Evolutionary conservation across 1,140 invertebrate genomes (phyloP), one percentile per base, ranked within the genome.

Genomic region (Papilio polyxenes): DNA sequence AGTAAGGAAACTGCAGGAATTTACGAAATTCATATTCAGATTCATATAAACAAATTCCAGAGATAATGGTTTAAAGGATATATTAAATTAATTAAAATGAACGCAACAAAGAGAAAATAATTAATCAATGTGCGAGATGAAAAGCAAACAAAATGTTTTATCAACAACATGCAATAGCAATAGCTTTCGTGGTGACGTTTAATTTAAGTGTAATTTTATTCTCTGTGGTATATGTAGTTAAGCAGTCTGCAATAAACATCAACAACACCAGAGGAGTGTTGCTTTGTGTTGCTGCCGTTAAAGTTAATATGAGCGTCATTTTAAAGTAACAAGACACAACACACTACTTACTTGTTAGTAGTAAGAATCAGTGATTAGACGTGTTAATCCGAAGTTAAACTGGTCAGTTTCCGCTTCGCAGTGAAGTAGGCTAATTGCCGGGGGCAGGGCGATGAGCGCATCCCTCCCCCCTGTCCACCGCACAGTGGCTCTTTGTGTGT

Each of bases 81-180:
- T 9, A 31, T n/a, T 31, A 31, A 65, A 31, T 72, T 72, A 72
- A 72, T 72, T 72, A 15, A 72, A 1, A 37, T 40, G 10, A 72
- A 72, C 65, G 31, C 11, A 31, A 72, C 4, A 2, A 37, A 15
- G 11, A 15, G 65, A 69, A 69, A 69, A 37, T 15, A 15, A 69
- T 37, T 69, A 15, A 69, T 3, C 23, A 69, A 37, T 31, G 31
- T 69, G 1, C 13, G 65, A 37, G 31, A 72, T 72, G 65, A 72
- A 72, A 72, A 37, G 65, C 65, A 72, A 72, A 72, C 40, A 72
- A 69, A 37, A 69, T 17, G 4, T 72, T 72, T 13, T 37, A 72
- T 72, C 65, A 72, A 11, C 65, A 37, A 72, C 6, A 17, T 6
- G 13, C 65, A 72, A 72, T 40, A 7, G 13, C 65, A 72, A 72